Base-by-base conservation (phyloP, 1,140 invertebrate species). In the Muscidifurax raptorellus region DNA sequence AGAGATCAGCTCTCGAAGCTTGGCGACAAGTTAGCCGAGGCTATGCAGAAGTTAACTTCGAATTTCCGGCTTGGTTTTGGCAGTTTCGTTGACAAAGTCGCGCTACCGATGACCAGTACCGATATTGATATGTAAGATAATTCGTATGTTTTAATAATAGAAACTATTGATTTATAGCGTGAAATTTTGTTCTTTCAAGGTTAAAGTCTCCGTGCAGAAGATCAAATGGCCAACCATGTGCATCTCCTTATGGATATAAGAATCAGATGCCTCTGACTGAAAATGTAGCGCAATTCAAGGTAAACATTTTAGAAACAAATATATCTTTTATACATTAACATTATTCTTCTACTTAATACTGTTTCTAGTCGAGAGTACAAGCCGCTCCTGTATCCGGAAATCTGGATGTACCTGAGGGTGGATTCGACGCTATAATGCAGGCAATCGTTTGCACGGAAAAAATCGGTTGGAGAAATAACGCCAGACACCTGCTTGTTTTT, bases 41-140 rank as follows among this genome's bases (percentile, higher is more conserved):
- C 93, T 4, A 97, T 98, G 96, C 92, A 93, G 82, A 95, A 94
- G n/a, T 95, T 98, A 69, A 98, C 97, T 0, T 95, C 94, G 25
- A 96, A 98, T 89, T 97, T 98, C 88, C 93, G 94, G 22, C 90
- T 98, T 30, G 97, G 97, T 74, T 97, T 98, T 90, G 97, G 97
- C 7, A 97, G 96, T 82, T 98, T 98, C 93, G 95, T 98, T 1
- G 97, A 98, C 88, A 98, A 98, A 93, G 96, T 96, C 40, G 94
- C 95, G 0, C 94, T 97, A 92, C 97, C 97, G 0, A 98, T 96
- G 92, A 95, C 96, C 12, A 95, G 94, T 90, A 95, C 94, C 82
- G 90, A 93, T 15, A 91, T 88, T n/a, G 90, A 91, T 69, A 93
- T 93, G 94, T 95, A 93, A 92, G 64, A 82, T 32, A 76, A 79